Evolutionary conservation across 37 sponge, comb jelly and placozoan genomes (phyloP), one percentile per base, ranked within the genome.

Genomic region (Beroe forskalii): DNA sequence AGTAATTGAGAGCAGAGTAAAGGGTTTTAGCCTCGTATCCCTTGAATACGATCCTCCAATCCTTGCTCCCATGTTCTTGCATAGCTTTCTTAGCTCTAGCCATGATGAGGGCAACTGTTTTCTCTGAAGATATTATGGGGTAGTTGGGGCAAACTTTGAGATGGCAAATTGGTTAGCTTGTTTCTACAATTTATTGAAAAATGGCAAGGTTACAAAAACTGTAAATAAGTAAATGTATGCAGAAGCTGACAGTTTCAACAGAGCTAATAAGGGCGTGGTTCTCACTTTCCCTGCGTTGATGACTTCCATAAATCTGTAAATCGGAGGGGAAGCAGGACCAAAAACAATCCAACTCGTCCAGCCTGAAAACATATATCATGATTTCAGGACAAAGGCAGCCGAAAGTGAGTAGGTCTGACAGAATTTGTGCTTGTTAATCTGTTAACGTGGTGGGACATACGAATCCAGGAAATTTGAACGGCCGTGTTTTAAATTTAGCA

Each of bases 321-420:
- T 80, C 86, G 42, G 38, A 44, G 0, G 86, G 86, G 35, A 80
- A 80, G 42, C 86, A 80, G 4, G 86, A 44, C 86, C 86, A 80
- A 1, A 80, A 44, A n/a, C 55, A 41, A 30, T 80, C 86, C 55
- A 80, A 43, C 55, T 80, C 86, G 42, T 80, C 55, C 35, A 80
- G 20, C 86, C 86, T 80, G 55, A 25, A 44, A 27, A 20, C 4
- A 64, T n/a, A 64, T 4, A 27, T 22, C 4, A 27, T 27, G n/a
- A n/a, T n/a, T n/a, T n/a, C n/a, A n/a, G n/a, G n/a, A n/a, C n/a
- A n/a, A n/a, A n/a, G n/a, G n/a, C n/a, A n/a, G n/a, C n/a, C n/a
- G n/a, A n/a, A 55, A 55, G 9, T 55, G 9, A 55, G n/a, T n/a
- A n/a, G n/a, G n/a, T n/a, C n/a, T n/a, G n/a, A n/a, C n/a, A n/a